Evolutionary conservation across 2,797 vertebrate genomes (phyloP), one percentile per base, ranked within the genome.

Genomic region (Fistularia tabacaria): DNA sequence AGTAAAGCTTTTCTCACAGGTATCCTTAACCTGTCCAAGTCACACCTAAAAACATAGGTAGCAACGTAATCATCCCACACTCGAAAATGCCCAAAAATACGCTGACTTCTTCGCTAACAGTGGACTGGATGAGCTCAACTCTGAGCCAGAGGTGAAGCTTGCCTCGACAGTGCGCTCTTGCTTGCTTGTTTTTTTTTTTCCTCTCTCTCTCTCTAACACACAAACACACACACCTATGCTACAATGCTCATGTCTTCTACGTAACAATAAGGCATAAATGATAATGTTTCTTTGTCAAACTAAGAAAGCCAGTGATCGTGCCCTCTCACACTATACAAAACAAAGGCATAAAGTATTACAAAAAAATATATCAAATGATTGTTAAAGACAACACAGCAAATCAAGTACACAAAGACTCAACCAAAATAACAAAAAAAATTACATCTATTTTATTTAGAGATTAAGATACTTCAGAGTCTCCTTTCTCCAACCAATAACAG

Each of bases 1-100:
- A 91, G 87, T 92, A 94, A 95, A 96, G 93, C 93, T 93, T 92
- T 91, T 85, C 82, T 91, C 81, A 78, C 82, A 87, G 80, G 84
- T 78, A 64, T 76, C 54, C 15, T 63, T 59, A 14, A 85, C 78
- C 73, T 73, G 74, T 74, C 59, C 15, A 54, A 74, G 74, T 87
- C 77, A 52, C 72, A 80, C 67, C 79, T 79, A 63, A 82, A 80
- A 79, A 56, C 67, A 74, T 54, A 80, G 76, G 78, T 73, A 82
- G 84, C 83, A 81, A 87, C 75, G 46, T 57, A 64, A 83, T 62
- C 68, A 69, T 59, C 66, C 57, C 64, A 60, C 59, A 59, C 54
- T 66, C 65, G n/a, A 64, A 86, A 87, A 84, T 67, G 70, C 85
- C 82, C 77, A 66, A 56, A 77, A 39, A 79, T 77, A 81, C 87